Percentiles rank a stretch among this genome's conserved stretches.
phyloP scores from a whole-genome alignment of 2,113 vertebrate genomes.

The Oncorhynchus keta region DNA sequence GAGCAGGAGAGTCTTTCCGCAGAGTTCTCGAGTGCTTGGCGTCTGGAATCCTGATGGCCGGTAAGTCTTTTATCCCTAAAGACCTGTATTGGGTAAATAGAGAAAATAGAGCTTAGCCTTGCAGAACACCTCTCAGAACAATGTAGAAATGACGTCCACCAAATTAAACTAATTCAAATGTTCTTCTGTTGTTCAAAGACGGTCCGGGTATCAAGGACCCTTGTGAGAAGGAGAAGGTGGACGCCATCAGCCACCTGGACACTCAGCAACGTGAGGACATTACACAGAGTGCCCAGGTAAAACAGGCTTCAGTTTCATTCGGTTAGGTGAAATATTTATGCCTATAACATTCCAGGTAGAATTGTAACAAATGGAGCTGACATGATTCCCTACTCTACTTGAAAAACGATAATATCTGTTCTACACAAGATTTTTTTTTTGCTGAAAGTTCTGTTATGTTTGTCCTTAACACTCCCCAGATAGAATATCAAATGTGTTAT shows the following conservation, averaged over 20 bases:
- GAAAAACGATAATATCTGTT: too few species aligned
- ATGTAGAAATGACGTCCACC: background rate
- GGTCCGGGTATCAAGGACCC: conserved; percentile 93
- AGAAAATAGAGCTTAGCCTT: background rate
- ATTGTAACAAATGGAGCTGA: too few species aligned
- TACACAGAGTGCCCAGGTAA: conserved; percentile 91
- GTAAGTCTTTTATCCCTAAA: conserved; percentile 51
- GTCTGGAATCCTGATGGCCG: conserved; percentile 93
- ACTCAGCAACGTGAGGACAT: conserved; percentile 92
- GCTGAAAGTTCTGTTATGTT: too few species aligned
- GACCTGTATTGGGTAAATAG: background rate
- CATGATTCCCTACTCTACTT: too few species aligned
- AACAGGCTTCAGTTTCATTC: background rate
- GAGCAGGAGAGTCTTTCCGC: conserved; percentile 88
- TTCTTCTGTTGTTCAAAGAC: conserved; percentile 49
- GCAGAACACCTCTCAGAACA: background rate
- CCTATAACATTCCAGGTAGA: too few species aligned
- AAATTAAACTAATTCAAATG: background rate
- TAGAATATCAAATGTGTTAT: too few species aligned
- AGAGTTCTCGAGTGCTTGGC: conserved; percentile 92
- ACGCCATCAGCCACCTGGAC: conserved; percentile 82
- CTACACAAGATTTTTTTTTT: too few species aligned
- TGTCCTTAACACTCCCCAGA: too few species aligned
- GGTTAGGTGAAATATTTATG: too few species aligned
- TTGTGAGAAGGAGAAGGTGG: conserved; percentile 88